Conservation (phyloP, 2,113 vertebrate species). For the Craseonycteris thonglongyai region DNA sequence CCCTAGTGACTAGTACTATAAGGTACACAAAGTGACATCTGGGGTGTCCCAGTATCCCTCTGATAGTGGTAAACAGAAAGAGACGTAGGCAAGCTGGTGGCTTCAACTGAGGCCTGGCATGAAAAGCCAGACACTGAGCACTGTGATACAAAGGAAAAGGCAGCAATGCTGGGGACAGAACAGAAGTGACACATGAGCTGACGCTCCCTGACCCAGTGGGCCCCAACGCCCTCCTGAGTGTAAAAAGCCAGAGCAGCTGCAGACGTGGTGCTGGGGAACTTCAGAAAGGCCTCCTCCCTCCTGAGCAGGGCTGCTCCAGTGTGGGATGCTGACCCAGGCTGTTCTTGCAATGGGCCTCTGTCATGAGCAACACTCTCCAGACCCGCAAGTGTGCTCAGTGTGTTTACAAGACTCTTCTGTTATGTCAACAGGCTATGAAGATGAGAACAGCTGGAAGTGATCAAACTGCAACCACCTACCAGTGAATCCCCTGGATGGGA, state of each 20-base stretch:
- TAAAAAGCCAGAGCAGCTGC: background rate
- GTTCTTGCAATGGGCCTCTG: background rate
- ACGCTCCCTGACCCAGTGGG: background rate
- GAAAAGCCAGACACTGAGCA: background rate
- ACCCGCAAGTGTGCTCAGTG: background rate
- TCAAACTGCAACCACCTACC: conserved; percentile 16
- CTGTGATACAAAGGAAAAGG: background rate
- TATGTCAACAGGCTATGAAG: conserved; percentile 17
- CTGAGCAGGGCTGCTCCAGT: background rate
- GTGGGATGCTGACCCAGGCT: background rate
- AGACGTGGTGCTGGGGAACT: background rate
- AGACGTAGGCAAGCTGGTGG: background rate
- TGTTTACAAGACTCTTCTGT: conserved; percentile 26
- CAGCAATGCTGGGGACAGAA: background rate
- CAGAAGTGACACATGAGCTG: background rate
- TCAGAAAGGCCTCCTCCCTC: background rate
- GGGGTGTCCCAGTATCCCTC: background rate
- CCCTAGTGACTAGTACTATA: background rate
- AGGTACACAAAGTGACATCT: background rate
- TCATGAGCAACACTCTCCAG: conserved; percentile 20
- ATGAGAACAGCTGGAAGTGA: conserved; percentile 50
- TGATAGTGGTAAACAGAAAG: background rate
- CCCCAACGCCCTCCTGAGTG: background rate
- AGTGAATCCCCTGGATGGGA: background rate
- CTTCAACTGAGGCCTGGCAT: background rate